A percentile compares a stretch with the other conserved stretches of the same genome.
These are phyloP conservation scores for Crotophaga sulcirostris DNA, from an alignment of 2,113 vertebrate species.

Conservation along the genomic window DNA sequence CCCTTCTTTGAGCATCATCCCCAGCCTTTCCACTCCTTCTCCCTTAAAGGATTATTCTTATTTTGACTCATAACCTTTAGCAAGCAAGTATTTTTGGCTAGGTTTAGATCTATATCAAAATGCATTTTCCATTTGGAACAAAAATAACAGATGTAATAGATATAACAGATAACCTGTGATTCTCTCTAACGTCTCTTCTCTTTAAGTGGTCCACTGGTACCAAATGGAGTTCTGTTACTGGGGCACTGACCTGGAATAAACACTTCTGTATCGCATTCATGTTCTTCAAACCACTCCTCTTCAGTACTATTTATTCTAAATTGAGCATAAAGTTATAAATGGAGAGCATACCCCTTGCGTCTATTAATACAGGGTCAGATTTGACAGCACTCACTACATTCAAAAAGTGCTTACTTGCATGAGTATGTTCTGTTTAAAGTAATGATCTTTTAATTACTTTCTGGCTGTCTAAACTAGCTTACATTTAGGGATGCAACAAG, in stretches of 20 bases:
- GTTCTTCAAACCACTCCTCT: neutral
- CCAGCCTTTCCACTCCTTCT: neutral
- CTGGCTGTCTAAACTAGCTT: neutral
- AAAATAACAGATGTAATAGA: neutral
- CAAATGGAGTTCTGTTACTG: neutral
- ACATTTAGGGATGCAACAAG: neutral
- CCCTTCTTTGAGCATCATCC: neutral
- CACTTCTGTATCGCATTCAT: neutral
- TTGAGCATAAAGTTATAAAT: neutral
- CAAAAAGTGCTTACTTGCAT: neutral
- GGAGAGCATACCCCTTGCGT: neutral
- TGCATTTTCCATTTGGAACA: neutral
- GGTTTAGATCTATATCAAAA: neutral
- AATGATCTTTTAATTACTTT: neutral
- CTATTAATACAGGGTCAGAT: slow-evolving; percentile 9
- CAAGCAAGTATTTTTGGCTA: neutral
- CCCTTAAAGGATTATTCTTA: neutral
- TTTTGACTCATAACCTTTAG: neutral
- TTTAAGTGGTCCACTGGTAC: neutral
- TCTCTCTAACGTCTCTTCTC: neutral
- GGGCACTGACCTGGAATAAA: neutral
- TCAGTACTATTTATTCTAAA: slow-evolving; percentile 9
- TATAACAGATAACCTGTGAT: neutral
- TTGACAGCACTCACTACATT: neutral
- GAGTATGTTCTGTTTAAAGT: neutral